phyloP scores from a whole-genome alignment of 2,888 invertebrate genomes.

The Cephus sareptanus region DNA sequence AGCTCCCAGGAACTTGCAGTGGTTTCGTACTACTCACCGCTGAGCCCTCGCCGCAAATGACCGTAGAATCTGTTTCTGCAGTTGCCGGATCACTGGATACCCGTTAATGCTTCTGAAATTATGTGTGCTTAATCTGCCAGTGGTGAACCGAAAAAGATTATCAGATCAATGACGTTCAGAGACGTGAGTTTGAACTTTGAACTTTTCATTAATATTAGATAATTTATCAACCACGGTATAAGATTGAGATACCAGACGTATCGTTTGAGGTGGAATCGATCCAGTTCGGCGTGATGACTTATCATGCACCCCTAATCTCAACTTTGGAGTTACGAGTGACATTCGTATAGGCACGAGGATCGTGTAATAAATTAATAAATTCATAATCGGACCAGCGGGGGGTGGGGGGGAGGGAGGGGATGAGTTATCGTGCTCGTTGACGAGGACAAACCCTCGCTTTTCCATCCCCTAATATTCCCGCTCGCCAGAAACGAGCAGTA shows the following conservation, averaged over 20 bases:
- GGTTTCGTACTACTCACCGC: not conserved
- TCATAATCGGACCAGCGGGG: not conserved
- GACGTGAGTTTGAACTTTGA: not conserved
- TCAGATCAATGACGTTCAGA: not conserved
- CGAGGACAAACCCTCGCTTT: not conserved
- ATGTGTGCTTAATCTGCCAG: not conserved
- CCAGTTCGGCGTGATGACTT: not conserved
- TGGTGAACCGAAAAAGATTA: not conserved
- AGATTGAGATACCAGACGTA: not conserved
- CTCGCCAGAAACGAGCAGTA: not conserved
- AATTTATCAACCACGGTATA: not conserved
- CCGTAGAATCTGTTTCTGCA: not conserved
- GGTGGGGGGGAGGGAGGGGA: not conserved
- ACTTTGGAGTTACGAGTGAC: not conserved
- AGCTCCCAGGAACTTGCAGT: not conserved
- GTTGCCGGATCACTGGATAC: not conserved
- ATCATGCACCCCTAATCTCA: conserved; percentile 1
- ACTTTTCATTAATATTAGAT: not conserved
- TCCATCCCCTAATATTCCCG: not conserved
- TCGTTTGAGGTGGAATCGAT: not conserved
- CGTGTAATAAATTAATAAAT: conserved; percentile 7
- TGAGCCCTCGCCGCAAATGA: not conserved
- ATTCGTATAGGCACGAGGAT: not conserved
- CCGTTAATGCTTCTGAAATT: not conserved
- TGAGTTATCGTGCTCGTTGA: not conserved